Percentiles rank a stretch among this genome's conserved stretches.
Conservation (phyloP, 2,113 vertebrate genomes). For the Lathamus discolor region DNA sequence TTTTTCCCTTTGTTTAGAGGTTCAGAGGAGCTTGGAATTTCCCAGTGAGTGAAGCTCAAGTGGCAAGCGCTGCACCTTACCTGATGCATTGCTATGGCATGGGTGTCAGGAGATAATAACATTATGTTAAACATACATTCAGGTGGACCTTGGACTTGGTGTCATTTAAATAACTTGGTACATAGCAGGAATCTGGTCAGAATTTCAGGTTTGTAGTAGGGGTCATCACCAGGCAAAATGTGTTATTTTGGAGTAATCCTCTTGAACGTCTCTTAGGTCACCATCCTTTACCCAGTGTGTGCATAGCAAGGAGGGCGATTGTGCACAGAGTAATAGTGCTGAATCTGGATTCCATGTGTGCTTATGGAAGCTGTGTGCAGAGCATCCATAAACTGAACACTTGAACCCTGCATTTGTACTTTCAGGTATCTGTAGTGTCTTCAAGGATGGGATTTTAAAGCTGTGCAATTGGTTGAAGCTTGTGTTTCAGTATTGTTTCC, state of each 20-base stretch:
- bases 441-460: neutral
- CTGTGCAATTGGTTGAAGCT: neutral
- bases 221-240: neutral
- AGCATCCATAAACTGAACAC: neutral
- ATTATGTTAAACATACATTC: neutral
- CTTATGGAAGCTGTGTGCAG: neutral
- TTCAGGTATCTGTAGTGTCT: neutral
- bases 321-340: too few relatives aligned
- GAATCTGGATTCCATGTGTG: rapidly evolving
- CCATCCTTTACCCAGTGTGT: neutral
- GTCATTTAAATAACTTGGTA: neutral
- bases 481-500: neutral
- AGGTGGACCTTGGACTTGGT: neutral
- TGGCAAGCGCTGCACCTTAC: neutral
- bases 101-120: neutral
- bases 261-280: neutral
- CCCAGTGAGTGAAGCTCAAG: neutral
- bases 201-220: neutral
- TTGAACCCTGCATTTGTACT: neutral
- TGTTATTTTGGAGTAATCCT: neutral
- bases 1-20: neutral
- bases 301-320: too few relatives aligned
- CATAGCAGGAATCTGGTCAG: neutral
- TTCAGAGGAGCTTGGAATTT: neutral
- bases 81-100: neutral